Evolutionary conservation across 2,888 invertebrate genomes (phyloP), one percentile per base, ranked within the genome.

Genomic region (Heliconius ethilla): DNA sequence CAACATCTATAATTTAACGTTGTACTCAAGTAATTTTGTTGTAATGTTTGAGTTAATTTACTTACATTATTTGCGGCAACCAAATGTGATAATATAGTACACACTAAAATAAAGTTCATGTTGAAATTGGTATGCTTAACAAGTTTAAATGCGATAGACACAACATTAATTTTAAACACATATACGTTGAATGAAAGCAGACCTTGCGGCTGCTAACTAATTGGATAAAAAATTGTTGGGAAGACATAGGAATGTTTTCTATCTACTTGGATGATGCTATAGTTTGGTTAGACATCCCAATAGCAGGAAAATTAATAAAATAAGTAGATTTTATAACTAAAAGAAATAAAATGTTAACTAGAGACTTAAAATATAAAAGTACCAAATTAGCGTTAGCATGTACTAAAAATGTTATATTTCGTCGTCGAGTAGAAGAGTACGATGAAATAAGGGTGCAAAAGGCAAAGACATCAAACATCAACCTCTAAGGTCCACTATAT

Each of bases 181-280:
- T 7, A 45, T 55, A 77, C n/a, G 67, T 40, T 10, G 67, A 77
- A 73, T 74, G 72, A 25, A 67, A 74, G 77, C 15, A 73, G 29
- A 72, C 25, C 59, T 73, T 76, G 59, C 66, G 45, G 63, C 67
- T 22, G 63, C 59, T 63, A 59, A 63, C 29, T 80, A 80, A 80
- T 80, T 78, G 75, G 78, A 80, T 80, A 69, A 75, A 51, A 75
- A n/a, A 75, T 40, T 37, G 59, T 67, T 66, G 27, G 33, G 80
- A 80, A 78, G 74, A 70, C 80, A 33, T 80, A 80, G 15, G 78
- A 76, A 75, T 78, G 76, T 63, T 9, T 69, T 63, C 37, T 37
- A 74, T 45, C 7, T 62, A 33, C 51, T 29, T 55, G 33, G 7
- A 33, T 40, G 3, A 15, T 22, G 69, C 6, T 15, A 13, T 15